These are phyloP conservation scores for Dicrostonyx torquatus DNA, from an alignment of 2,797 vertebrate genomes.

Conservation along the genomic window DNA sequence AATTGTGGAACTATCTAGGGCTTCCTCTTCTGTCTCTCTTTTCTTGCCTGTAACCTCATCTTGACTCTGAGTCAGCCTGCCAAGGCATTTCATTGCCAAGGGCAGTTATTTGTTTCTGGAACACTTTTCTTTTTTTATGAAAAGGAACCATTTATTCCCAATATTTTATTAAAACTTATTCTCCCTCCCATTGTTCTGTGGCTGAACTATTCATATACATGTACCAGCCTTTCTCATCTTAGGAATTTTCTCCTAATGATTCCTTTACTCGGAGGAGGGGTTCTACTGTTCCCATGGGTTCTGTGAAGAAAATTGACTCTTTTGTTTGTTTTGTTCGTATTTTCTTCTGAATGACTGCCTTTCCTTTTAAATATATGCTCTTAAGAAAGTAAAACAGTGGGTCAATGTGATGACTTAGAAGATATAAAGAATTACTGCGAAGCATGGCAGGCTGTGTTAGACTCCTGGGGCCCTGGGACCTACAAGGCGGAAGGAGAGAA, in stretches of 20 bases:
- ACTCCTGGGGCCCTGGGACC: not conserved
- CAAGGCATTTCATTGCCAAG: conserved; percentile 17
- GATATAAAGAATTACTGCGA: not conserved
- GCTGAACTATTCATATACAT: not conserved
- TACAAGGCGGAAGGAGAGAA: not conserved
- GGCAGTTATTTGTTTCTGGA: conserved; percentile 51
- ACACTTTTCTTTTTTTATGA: conserved; percentile 26
- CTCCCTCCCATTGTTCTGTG: not conserved
- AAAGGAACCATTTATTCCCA: conserved; percentile 22
- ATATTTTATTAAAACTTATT: conserved; percentile 36
- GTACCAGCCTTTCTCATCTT: not conserved
- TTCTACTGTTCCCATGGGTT: not conserved
- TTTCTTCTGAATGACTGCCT: not conserved
- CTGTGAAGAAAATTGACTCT: not conserved
- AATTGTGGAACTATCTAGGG: not conserved
- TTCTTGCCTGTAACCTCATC: not conserved
- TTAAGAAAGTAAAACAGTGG: not conserved
- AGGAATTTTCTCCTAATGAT: not conserved
- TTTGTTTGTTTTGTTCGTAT: not conserved
- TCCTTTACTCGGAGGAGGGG: not conserved
- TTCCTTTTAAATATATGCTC: not conserved
- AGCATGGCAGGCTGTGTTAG: not conserved
- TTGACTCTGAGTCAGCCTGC: not conserved
- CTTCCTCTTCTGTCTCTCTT: not conserved
- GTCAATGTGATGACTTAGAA: not conserved